phyloP scores from a whole-genome alignment of 2,888 invertebrate genomes.

The Eupelmus urozonus region DNA sequence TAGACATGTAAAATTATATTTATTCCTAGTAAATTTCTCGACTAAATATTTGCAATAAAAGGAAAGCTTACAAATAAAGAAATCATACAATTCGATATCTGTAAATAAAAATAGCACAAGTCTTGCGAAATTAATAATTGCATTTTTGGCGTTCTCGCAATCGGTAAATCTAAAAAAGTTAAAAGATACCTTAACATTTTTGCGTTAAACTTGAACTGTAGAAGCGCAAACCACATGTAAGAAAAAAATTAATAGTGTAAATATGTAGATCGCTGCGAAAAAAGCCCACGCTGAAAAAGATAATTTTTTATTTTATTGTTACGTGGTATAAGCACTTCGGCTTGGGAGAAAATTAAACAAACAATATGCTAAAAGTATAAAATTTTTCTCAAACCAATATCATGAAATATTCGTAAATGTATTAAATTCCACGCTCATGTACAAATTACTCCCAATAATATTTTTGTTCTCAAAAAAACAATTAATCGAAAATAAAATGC shows the following conservation, averaged over 20 bases:
- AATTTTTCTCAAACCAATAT: too few species aligned
- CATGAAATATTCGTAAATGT: background rate
- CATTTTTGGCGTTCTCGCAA: background rate
- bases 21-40: constrained; percentile 13
- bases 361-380: background rate
- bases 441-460: background rate
- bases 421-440: background rate
- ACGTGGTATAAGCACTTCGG: background rate
- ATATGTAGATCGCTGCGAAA: constrained; percentile 40
- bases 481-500: background rate
- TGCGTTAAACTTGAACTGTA: background rate
- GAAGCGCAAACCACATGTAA: background rate
- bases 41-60: constrained; percentile 10
- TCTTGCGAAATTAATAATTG: background rate
- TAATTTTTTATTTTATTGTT: background rate
- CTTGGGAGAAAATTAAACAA: background rate
- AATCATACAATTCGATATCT: constrained; percentile 8
- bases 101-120: constrained; percentile 32
- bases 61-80: constrained; percentile 25
- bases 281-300: background rate
- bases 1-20: background rate
- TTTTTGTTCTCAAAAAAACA: constrained; percentile 4
- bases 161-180: background rate
- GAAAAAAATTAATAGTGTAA: constrained; percentile 32
- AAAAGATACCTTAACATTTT: background rate